Evolutionary conservation across 2,113 vertebrate species (phyloP).

Genomic region (Centrocercus urophasianus): DNA sequence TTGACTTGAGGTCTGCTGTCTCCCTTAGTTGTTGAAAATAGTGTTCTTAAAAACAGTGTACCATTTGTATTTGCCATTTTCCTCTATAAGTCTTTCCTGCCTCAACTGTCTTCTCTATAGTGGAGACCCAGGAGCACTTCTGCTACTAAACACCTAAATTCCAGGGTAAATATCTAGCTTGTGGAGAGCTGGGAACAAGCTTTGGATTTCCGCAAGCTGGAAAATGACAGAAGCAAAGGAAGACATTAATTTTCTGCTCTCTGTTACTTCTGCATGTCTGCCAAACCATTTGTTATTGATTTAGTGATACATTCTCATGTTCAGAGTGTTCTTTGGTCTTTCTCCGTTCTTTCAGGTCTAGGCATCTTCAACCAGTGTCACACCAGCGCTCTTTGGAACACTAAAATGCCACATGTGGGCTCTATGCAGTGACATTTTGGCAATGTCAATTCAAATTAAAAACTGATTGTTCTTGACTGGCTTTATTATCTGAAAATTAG

Average conservation of each 20-base stretch:
- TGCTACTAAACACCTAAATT: background rate
- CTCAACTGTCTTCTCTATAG: background rate
- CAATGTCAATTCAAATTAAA: background rate
- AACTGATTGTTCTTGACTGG: background rate
- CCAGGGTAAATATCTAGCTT: background rate
- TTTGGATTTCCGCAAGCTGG: background rate
- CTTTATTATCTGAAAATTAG: background rate
- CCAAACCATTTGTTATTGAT: background rate
- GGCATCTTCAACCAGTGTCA: background rate
- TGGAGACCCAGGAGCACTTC: accelerated
- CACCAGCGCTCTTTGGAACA: background rate
- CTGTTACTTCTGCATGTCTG: background rate
- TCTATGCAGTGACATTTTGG: background rate
- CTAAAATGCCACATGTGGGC: background rate
- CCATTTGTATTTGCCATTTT: background rate
- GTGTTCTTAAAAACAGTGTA: background rate
- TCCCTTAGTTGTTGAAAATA: background rate
- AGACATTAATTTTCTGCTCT: background rate
- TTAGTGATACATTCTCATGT: background rate
- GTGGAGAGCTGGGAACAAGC: background rate
- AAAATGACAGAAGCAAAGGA: background rate
- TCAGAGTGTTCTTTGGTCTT: background rate
- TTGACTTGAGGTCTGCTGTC: background rate
- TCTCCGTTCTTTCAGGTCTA: background rate
- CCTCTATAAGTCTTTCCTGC: background rate